A percentile compares a stretch with the other conserved stretches of the same genome.
These are phyloP conservation scores for Menidia menidia DNA, from an alignment of 2,797 vertebrate genomes.

Conservation along the genomic window DNA sequence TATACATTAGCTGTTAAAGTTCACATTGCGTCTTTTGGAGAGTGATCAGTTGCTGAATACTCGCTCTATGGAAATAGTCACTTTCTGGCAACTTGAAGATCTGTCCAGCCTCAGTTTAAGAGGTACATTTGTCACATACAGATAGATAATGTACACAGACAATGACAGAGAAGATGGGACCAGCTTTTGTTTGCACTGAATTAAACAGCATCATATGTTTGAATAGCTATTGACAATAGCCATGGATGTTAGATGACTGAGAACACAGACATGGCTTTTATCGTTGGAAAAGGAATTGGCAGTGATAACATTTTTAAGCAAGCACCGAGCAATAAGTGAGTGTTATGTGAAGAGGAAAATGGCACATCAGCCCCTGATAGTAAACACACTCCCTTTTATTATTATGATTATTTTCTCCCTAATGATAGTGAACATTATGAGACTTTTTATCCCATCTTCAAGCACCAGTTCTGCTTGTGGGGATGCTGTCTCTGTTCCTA, in stretches of 20 bases:
- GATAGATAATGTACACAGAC: conserved; percentile 43
- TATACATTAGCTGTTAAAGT: not conserved
- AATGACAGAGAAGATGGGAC: conserved; percentile 67
- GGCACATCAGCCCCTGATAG: conserved; percentile 66
- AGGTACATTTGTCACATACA: not conserved
- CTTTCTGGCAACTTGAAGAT: not conserved
- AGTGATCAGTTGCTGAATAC: not conserved
- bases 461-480: conserved; percentile 63
- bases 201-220: conserved; percentile 79
- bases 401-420: conserved; percentile 71
- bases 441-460: conserved; percentile 72
- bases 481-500: conserved; percentile 71
- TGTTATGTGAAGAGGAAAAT: conserved; percentile 62
- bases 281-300: conserved; percentile 58
- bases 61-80: not conserved
- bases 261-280: conserved; percentile 52
- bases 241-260: conserved; percentile 57
- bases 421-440: conserved; percentile 74
- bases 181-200: conserved; percentile 73
- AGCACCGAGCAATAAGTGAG: conserved; percentile 42
- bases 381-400: conserved; percentile 66
- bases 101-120: not conserved
- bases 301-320: conserved; percentile 67
- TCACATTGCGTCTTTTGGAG: not conserved
- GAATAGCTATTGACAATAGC: conserved; percentile 66